Evolutionary conservation across 1,140 invertebrate species (phyloP).

Genomic region (Drosophila chauvacae): DNA sequence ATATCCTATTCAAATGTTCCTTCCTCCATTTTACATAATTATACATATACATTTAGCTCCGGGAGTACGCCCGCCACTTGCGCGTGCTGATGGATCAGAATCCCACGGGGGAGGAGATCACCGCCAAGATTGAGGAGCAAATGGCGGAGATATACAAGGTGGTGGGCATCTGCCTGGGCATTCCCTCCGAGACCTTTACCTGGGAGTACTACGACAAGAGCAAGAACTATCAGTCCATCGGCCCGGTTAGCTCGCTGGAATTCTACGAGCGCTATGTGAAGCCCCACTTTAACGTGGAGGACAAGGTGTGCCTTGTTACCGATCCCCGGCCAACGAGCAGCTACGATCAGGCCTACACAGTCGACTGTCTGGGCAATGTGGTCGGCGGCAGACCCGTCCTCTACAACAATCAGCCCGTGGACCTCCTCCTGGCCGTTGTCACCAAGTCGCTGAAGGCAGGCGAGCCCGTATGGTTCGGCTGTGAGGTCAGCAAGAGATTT

Average conservation of each 20-base stretch:
- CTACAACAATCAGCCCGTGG: conserved; percentile 95
- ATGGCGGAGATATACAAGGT: conserved; percentile 92
- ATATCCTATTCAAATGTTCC: not conserved
- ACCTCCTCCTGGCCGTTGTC: conserved; percentile 90
- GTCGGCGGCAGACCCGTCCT: conserved; percentile 90
- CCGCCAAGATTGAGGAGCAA: conserved; percentile 87
- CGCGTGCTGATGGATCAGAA: conserved; percentile 87
- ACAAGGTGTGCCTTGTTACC: conserved; percentile 94
- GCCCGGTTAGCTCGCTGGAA: conserved; percentile 90
- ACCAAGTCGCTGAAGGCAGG: conserved; percentile 91
- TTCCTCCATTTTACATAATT: not conserved
- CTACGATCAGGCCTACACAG: conserved; percentile 92
- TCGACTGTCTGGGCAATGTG: conserved; percentile 95
- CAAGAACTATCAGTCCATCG: conserved; percentile 91
- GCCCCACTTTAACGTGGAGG: conserved; percentile 91
- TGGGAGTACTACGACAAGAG: conserved; percentile 96
- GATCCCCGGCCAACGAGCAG: conserved; percentile 92
- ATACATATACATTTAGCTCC: conserved; percentile 85
- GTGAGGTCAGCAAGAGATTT: conserved; percentile 93
- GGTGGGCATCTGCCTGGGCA: conserved; percentile 91
- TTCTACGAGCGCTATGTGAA: conserved; percentile 94
- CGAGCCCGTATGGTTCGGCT: conserved; percentile 97
- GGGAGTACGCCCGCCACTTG: conserved; percentile 92
- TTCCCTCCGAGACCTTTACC: conserved; percentile 91
- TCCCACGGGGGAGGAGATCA: conserved; percentile 82